Base-by-base conservation (phyloP, 2,888 invertebrate species). In the Lissonota sp. region DNA sequence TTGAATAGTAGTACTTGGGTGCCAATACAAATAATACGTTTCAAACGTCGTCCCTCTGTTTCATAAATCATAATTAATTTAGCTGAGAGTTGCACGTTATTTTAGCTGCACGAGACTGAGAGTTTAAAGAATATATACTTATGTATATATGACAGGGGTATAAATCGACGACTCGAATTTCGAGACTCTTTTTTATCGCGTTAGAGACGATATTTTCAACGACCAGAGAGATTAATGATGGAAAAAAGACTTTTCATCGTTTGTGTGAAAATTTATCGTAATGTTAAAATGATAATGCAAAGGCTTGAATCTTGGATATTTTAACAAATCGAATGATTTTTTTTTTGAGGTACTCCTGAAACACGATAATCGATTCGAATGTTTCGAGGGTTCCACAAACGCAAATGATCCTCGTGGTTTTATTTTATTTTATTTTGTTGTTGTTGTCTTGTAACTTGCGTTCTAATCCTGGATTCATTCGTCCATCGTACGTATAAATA, bases 1-100 rank as follows among this genome's bases (percentile, higher is more conserved):
- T 42, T 39, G 71, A 51, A 49, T 75, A 58, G 55, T 80, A 57
- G 67, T 70, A 71, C 66, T 72, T 49, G 62, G 64, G 49, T 75
- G 75, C 66, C 70, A 71, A 67, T 76, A 72, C 60, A 71, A 80
- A 80, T 58, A 26, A 75, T 67, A 60, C 80, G 75, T 76, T 55
- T 72, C 26, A 75, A 75, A 42, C 64, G 66, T 71, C 63, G 12
- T 73, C 64, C 57, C 37, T 64, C 62, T 62, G 37, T 46, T 39
- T 44, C 10, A 44, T 44, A 4, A 2, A 16, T 44, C 10, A 44
- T 44, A 4, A 2, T 44, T 44, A 26, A 26, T 26, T 26, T 26
- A 26, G 26, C 26, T 26, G 10, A 6, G 44, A 44, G 44, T 63
- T 14, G 26, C 63, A 44, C 39, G 49, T 7, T 49, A 10, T n/a